Evolutionary conservation across 2,797 vertebrate genomes (phyloP), one percentile per base, ranked within the genome.

Genomic region (Mergus octosetaceus): DNA sequence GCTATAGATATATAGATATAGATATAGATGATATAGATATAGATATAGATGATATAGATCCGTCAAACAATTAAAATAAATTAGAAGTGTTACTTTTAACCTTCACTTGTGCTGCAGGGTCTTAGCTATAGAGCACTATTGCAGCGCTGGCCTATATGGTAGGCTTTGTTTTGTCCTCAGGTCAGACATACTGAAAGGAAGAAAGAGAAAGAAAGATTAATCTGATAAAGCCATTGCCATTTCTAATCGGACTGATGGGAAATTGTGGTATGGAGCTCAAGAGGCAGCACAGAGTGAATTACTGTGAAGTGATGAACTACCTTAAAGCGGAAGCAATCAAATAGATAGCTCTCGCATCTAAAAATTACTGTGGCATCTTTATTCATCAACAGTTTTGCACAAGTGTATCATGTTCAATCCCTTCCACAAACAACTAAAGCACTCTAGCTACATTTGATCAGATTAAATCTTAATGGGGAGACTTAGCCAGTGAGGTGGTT

Each of bases 171-270:
- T 96, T 95, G 96, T 96, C 74, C 84, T 90, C 80, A 85, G 97
- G 90, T 95, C 95, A 97, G 93, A 97, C 56, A 93, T 41, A 91
- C 70, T 78, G 81, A 95, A 96, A 87, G 86, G 94, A 97, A 96
- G 91, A 90, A 97, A 87, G 82, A 95, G 91, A 97, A 96, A 96
- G 93, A 88, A 90, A 96, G 93, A 97, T 97, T 97, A 97, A 98
- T 98, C 95, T 97, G 97, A 97, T 98, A 97, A 98, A 98, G 97
- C 90, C 83, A 91, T 80, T 97, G 88, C 94, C 73, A 68, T 95
- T 98, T 98, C 97, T 98, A 98, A 98, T 98, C 80, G 95, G 66
- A 97, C 92, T 98, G 98, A 98, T 98, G 98, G 98, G 97, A 97
- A 98, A 98, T 91, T 65, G 86, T 88, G 64, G 95, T 96, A 95